phyloP scores from a whole-genome alignment of 2,797 vertebrate genomes.

The Myripristis murdjan region DNA sequence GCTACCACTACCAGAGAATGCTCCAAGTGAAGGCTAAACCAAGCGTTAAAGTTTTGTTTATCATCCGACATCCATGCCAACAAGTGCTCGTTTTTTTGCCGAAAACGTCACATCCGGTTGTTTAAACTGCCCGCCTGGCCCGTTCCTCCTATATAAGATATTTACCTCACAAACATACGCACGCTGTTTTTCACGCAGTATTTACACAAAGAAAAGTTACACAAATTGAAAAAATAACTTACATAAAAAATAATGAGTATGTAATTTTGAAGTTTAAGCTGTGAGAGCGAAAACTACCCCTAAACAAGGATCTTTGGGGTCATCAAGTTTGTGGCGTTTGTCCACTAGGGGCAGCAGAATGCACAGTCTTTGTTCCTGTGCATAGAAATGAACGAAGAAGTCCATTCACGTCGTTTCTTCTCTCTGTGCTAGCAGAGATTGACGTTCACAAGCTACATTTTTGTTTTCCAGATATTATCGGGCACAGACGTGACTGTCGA shows the following conservation, averaged over 20 bases:
- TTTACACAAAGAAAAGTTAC: no score
- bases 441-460: no score
- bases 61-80: slow-evolving; percentile 33
- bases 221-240: no score
- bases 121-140: slow-evolving; percentile 76
- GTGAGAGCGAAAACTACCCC: background rate
- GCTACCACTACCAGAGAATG: fast-evolving
- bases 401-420: background rate
- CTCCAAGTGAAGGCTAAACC: background rate
- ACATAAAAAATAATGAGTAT: no score
- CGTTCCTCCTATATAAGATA: background rate
- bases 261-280: no score
- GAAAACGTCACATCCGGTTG: slow-evolving; percentile 79
- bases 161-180: no score
- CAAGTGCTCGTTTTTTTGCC: background rate
- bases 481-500: background rate
- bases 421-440: no score
- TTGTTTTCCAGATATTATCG: background rate
- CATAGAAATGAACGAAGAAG: slow-evolving; percentile 1
- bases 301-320: background rate
- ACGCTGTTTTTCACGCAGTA: no score
- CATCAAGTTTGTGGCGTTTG: no score
- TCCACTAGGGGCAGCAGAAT: background rate
- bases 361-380: background rate
- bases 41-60: background rate